These are phyloP conservation scores for Laterallus jamaicensis DNA, from an alignment of 2,113 vertebrate genomes.

Conservation along the genomic window DNA sequence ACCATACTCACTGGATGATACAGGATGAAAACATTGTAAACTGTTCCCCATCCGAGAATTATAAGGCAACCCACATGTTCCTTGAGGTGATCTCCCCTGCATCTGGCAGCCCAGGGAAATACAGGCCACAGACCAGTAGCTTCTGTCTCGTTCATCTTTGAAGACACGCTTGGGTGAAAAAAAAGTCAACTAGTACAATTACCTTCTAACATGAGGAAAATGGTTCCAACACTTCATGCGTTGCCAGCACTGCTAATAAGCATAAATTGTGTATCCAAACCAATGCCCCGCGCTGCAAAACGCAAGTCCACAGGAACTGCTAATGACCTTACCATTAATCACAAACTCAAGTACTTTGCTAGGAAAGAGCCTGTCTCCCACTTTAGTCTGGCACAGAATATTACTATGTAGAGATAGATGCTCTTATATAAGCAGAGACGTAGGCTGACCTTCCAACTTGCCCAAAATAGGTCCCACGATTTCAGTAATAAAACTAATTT, in stretches of 20 bases:
- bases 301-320: not conserved
- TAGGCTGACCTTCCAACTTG: not conserved
- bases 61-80: not conserved
- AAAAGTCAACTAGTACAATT: not conserved
- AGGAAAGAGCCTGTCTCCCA: not conserved
- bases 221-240: not conserved
- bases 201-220: not conserved
- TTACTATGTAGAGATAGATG: not conserved
- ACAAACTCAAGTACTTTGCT: not conserved
- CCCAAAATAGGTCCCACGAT: not conserved
- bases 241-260: not conserved
- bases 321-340: not conserved
- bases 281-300: not conserved
- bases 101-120: not conserved
- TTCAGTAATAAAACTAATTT: not conserved
- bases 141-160: not conserved
- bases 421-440: not conserved
- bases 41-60: not conserved
- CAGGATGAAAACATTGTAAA: not conserved
- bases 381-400: not conserved
- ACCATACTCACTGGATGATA: not conserved
- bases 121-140: not conserved
- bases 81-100: not conserved
- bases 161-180: rapidly evolving
- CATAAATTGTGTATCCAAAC: not conserved